phyloP scores from a whole-genome alignment of 2,797 vertebrate species.

The Amblyopsis hoosieri region DNA sequence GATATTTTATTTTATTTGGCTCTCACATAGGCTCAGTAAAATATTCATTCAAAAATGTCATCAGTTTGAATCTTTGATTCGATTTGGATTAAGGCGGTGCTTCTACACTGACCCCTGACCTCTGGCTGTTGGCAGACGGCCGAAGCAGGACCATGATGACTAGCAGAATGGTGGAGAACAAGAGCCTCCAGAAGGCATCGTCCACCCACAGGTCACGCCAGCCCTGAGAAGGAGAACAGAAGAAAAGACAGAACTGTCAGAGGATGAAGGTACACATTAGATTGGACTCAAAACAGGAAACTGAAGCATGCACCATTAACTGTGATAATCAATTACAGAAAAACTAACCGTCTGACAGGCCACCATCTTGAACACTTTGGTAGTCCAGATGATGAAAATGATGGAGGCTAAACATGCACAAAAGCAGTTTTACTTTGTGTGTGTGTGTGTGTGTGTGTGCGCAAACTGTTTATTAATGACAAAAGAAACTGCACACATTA shows the following conservation, averaged over 20 bases:
- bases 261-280: background rate
- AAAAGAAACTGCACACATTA: background rate
- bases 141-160: slow-evolving; percentile 96
- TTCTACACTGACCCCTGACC: slow-evolving; percentile 68
- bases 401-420: slow-evolving; percentile 85
- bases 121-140: slow-evolving; percentile 94
- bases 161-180: slow-evolving; percentile 96
- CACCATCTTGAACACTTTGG: slow-evolving; percentile 93
- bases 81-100: too few species aligned
- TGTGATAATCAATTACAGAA: background rate
- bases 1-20: too few species aligned
- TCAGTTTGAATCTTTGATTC: too few species aligned
- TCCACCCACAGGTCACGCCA: slow-evolving; percentile 96
- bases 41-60: too few species aligned
- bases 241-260: background rate
- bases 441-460: background rate
- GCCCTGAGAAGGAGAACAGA: slow-evolving; percentile 72
- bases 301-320: background rate
- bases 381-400: slow-evolving; percentile 96
- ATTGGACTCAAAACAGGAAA: background rate
- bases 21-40: too few species aligned
- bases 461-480: slow-evolving; percentile 13
- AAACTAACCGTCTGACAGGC: slow-evolving; percentile 92
- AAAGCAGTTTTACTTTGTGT: slow-evolving; percentile 6
- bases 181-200: slow-evolving; percentile 94